These are phyloP conservation scores for Neosilurus hyrtlii DNA, from an alignment of 2,797 vertebrate genomes.

Conservation along the genomic window DNA sequence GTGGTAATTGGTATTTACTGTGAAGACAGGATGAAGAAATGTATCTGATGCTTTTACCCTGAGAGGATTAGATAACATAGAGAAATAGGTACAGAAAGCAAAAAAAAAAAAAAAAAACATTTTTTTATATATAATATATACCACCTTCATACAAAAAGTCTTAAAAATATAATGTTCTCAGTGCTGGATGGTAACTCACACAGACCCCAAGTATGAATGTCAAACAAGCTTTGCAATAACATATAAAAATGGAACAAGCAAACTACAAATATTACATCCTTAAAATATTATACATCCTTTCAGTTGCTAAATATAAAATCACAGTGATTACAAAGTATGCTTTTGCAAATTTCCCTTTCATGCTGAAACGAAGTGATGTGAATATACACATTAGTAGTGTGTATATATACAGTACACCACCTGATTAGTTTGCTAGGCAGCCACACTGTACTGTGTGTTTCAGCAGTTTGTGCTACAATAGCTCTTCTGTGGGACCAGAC, in stretches of 20 bases:
- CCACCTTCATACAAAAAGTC: slow-evolving; percentile 20
- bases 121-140: no score
- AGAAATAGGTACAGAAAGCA: slow-evolving; percentile 48
- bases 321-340: slow-evolving; percentile 48
- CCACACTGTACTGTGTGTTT: no score
- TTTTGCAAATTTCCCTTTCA: slow-evolving; percentile 18
- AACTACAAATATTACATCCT: slow-evolving; percentile 25
- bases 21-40: slow-evolving; percentile 15
- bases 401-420: neutral
- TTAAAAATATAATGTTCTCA: slow-evolving; percentile 53
- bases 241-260: neutral
- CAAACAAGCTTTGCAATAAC: slow-evolving; percentile 36
- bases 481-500: no score
- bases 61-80: slow-evolving; percentile 65
- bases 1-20: neutral
- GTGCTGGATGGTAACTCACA: slow-evolving; percentile 58
- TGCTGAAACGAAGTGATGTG: slow-evolving; percentile 1
- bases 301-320: slow-evolving; percentile 41
- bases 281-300: slow-evolving; percentile 57
- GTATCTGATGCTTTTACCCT: slow-evolving; percentile 62
- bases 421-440: no score
- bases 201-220: slow-evolving; percentile 44
- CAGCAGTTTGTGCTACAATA: no score
- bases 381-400: slow-evolving; percentile 18
- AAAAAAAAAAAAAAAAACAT: slow-evolving; percentile 45